Conservation (phyloP, 2,888 invertebrate genomes). For the Drosophila antonietae region DNA sequence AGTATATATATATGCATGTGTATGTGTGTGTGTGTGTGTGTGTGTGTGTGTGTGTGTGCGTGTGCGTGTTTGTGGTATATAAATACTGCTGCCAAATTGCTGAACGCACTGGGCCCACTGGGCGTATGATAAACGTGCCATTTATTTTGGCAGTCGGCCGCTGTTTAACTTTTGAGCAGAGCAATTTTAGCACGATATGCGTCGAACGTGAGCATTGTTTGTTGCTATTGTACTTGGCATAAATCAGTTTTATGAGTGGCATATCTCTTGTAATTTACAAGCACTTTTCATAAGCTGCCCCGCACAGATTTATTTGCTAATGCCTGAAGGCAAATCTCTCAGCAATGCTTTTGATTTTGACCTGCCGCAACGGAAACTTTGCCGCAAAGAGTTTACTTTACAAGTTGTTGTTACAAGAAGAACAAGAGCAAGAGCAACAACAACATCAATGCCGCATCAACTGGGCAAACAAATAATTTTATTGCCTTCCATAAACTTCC, state of each 20-base stretch:
- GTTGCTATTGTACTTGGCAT: conserved; percentile 39
- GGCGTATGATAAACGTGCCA: conserved; percentile 79
- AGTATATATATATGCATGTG: not conserved
- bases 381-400: conserved; percentile 33
- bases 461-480: conserved; percentile 56
- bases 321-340: not conserved
- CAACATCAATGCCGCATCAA: conserved; percentile 30
- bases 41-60: not conserved
- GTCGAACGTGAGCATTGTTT: conserved; percentile 47
- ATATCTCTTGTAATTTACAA: conserved; percentile 63
- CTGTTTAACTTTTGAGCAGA: conserved; percentile 54
- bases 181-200: conserved; percentile 52
- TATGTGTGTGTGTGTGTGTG: not conserved
- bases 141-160: conserved; percentile 68
- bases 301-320: conserved; percentile 38
- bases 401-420: conserved; percentile 15
- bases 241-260: conserved; percentile 62
- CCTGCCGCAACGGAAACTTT: conserved; percentile 69
- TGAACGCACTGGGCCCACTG: conserved; percentile 71
- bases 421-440: conserved; percentile 17
- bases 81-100: conserved; percentile 76
- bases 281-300: conserved; percentile 39
- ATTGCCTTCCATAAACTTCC: conserved; percentile 72
- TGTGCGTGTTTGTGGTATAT: conserved; percentile 55
- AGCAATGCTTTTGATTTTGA: conserved; percentile 51